Conservation (phyloP, 2,888 invertebrate species). For the Diaperis boleti region DNA sequence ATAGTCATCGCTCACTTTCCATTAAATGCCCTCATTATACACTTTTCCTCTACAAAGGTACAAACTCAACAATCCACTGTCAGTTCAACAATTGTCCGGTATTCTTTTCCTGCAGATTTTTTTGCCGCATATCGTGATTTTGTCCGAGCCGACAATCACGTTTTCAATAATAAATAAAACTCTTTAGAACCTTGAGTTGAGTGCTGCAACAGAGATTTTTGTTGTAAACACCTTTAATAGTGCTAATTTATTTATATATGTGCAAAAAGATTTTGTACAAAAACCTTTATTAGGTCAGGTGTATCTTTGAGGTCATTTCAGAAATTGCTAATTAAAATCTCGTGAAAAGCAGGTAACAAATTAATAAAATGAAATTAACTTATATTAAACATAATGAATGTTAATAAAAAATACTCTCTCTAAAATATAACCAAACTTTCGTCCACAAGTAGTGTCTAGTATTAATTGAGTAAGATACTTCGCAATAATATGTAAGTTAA, state of each 20-base stretch:
- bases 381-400: background rate
- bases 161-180: slow-evolving; percentile 5
- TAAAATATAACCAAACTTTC: too few relatives aligned
- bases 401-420: too few relatives aligned
- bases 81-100: background rate
- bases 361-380: background rate
- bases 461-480: too few relatives aligned
- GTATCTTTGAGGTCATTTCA: slow-evolving; percentile 4
- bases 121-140: background rate
- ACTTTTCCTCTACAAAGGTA: slow-evolving; percentile 27
- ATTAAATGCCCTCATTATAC: slow-evolving; percentile 42
- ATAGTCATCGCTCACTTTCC: slow-evolving; percentile 59
- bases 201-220: background rate
- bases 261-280: background rate
- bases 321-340: slow-evolving; percentile 15
- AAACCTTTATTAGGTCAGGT: background rate
- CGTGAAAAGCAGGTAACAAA: background rate
- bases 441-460: too few relatives aligned
- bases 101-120: slow-evolving; percentile 3
- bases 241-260: slow-evolving; percentile 14
- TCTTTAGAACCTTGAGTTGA: slow-evolving; percentile 4
- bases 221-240: slow-evolving; percentile 8
- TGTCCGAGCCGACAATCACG: background rate
- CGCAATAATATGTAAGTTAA: too few relatives aligned
- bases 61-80: slow-evolving; percentile 17